phyloP scores from a whole-genome alignment of 2,888 invertebrate species.

The Alviniconcha strummeri region DNA sequence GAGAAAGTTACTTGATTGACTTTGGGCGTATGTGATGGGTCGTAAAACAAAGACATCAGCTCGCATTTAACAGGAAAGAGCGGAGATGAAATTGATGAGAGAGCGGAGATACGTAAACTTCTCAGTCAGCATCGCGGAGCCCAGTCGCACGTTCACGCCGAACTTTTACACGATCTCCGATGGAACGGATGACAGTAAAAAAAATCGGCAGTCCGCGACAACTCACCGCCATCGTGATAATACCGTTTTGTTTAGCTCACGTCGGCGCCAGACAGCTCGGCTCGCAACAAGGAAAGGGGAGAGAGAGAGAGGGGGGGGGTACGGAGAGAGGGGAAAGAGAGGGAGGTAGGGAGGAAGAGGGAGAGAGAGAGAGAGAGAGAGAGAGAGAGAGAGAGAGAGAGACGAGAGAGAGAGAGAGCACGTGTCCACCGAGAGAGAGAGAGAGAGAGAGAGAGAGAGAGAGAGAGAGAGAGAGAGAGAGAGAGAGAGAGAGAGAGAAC shows the following conservation, averaged over 20 bases:
- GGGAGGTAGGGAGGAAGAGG: neutral
- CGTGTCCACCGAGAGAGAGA: constrained; percentile 9
- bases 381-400: constrained; percentile 34
- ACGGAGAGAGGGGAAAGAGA: neutral
- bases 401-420: constrained; percentile 31
- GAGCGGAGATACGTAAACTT: no score
- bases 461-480: constrained; percentile 33
- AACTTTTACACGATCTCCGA: no score
- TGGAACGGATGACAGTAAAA: neutral
- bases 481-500: constrained; percentile 30
- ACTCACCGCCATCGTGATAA: neutral
- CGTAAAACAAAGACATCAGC: no score
- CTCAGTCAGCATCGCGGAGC: no score
- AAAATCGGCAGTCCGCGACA: neutral
- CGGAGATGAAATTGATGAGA: no score
- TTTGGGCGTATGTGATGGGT: no score
- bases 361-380: constrained; percentile 31
- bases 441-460: constrained; percentile 34
- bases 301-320: neutral
- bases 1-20: no score
- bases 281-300: neutral
- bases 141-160: no score
- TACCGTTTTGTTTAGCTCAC: neutral
- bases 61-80: no score
- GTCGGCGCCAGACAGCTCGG: neutral